Evolutionary conservation across 2,797 vertebrate species (phyloP).

Genomic region (Falco cherrug): DNA sequence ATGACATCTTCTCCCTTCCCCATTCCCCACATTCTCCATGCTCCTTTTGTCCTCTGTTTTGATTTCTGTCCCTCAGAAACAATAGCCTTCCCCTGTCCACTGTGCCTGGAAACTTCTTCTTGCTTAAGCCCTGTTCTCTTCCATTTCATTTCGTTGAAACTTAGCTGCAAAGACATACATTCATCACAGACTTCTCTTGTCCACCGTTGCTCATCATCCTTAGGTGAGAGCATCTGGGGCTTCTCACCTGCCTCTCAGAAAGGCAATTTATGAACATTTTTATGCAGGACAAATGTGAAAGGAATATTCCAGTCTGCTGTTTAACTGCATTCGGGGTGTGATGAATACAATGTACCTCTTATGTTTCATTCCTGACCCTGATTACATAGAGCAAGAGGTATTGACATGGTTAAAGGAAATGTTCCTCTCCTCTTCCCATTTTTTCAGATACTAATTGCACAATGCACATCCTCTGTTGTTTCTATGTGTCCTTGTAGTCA

Average conservation of each 20-base stretch:
- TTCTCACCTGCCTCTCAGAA: neutral
- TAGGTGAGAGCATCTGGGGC: neutral
- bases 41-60: neutral
- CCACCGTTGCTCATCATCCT: neutral
- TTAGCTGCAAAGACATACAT: neutral
- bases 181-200: neutral
- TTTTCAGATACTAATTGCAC: neutral
- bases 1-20: neutral
- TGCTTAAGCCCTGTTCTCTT: neutral
- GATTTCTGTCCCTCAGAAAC: neutral
- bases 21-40: neutral
- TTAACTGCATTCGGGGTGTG: neutral
- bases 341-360: neutral
- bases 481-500: neutral
- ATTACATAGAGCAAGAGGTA: neutral
- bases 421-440: neutral
- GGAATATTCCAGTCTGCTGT: neutral
- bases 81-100: neutral
- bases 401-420: slow-evolving; percentile 11
- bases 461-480: neutral
- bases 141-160: neutral
- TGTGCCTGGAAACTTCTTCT: neutral
- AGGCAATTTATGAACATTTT: slow-evolving; percentile 30
- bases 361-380: neutral
- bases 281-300: slow-evolving; percentile 27